Evolutionary conservation across 1,140 invertebrate species (phyloP), one percentile per base, ranked within the genome.

Genomic region (Platorchestia sp.): DNA sequence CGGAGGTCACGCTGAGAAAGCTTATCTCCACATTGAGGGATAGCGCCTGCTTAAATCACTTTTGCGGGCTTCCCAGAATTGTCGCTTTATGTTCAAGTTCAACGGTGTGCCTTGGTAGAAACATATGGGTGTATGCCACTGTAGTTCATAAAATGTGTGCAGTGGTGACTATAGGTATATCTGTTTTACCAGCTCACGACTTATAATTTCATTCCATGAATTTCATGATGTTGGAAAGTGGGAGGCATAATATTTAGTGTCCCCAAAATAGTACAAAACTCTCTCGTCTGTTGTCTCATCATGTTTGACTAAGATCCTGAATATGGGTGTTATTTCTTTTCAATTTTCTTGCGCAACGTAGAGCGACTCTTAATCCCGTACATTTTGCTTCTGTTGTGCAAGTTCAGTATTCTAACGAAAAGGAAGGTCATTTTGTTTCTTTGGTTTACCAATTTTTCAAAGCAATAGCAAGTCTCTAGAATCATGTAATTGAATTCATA

Each of bases 1-100:
- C 45, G 95, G 95, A 93, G 95, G 45, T n/a, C 93, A 86, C 89
- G 96, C 95, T 45, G 86, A 86, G 87, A 95, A 96, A 95, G 95
- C 95, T 0, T 96, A 42, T 75, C 95, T 96, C 40, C 95, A 96
- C 59, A 59, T 96, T 45, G 95, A 95, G 22, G 91, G 91, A 19
- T 93, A 45, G 45, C 22, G n/a, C 27, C 36, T 89, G 5, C 87
- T 19, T 42, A 42, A 7, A 42, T 5, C 42, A 44, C 5, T 19
- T 22, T 3, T 22, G 59, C 36, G 10, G 59, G 36, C 27, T 14
- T 22, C 1, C 14, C 14, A 75, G 59, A 22, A 22, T 36, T 75
- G 14, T 36, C 36, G 36, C 36, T 36, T 75, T 51, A 22, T 10
- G 10, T 75, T 3, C 59, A 22, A 75, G 19, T 19, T 75, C 59